These are phyloP conservation scores for Masticophis lateralis DNA, from an alignment of 2,797 vertebrate genomes.

Conservation along the genomic window DNA sequence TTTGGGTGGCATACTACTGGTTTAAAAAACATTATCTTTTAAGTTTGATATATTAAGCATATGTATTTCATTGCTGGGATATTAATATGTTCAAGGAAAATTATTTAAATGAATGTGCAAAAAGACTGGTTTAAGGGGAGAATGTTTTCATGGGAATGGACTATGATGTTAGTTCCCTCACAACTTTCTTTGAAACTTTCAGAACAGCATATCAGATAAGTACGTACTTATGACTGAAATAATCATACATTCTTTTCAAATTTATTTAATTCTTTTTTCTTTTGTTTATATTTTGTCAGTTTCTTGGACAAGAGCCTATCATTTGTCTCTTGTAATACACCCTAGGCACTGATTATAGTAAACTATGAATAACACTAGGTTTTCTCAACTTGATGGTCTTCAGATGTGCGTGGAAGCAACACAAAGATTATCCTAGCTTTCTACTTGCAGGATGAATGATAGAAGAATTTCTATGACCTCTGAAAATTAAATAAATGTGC, in stretches of 20 bases:
- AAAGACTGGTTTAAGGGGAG: background rate
- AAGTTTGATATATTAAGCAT: background rate
- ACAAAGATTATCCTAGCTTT: background rate
- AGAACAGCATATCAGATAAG: too few species aligned
- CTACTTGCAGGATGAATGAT: background rate
- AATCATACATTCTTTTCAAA: background rate
- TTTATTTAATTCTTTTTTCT: background rate
- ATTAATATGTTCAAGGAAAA: background rate
- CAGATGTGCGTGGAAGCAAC: background rate
- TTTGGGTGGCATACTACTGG: background rate
- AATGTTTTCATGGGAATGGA: background rate
- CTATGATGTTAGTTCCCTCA: background rate
- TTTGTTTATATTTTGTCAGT: background rate
- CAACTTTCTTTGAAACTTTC: too few species aligned
- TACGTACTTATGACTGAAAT: background rate
- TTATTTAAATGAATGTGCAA: background rate
- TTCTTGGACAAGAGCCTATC: background rate
- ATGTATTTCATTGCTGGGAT: background rate
- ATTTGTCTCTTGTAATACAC: background rate
- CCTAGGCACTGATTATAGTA: background rate
- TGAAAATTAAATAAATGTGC: background rate
- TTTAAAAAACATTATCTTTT: background rate
- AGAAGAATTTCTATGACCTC: background rate
- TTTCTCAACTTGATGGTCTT: background rate
- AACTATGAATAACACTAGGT: background rate